These are phyloP conservation scores for Melanotus villosus DNA, from an alignment of 2,888 invertebrate genomes.

Conservation along the genomic window DNA sequence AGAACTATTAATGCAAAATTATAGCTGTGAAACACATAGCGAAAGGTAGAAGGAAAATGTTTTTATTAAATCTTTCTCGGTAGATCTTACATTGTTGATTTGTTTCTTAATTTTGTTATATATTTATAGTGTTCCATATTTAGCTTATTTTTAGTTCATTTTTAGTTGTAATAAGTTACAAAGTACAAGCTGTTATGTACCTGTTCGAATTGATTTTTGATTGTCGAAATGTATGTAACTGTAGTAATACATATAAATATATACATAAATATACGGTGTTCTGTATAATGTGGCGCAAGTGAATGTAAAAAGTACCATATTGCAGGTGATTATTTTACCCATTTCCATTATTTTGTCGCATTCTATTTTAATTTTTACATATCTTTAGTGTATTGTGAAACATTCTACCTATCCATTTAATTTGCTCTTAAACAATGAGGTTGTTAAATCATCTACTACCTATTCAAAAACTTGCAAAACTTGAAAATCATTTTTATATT, in stretches of 20 bases:
- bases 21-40: neutral
- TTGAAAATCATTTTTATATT: too few relatives aligned
- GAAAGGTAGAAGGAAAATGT: neutral
- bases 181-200: slow-evolving; percentile 8
- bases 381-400: too few relatives aligned
- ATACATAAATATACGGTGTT: neutral
- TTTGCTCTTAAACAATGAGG: too few relatives aligned
- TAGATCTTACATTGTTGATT: neutral
- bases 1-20: neutral
- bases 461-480: too few relatives aligned
- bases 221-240: neutral
- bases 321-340: neutral
- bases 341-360: too few relatives aligned
- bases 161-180: neutral
- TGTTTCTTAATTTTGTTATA: neutral
- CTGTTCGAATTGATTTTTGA: neutral
- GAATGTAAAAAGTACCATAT: neutral
- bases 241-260: too few relatives aligned
- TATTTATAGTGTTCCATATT: neutral
- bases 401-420: too few relatives aligned
- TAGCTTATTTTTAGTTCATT: neutral
- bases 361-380: too few relatives aligned
- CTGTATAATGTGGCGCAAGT: neutral
- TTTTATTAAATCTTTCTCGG: neutral
- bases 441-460: too few relatives aligned